Percentiles rank a stretch among this genome's conserved stretches.
Conservation (phyloP, 2,113 vertebrate genomes). For the Pogonocichla stellata region DNA sequence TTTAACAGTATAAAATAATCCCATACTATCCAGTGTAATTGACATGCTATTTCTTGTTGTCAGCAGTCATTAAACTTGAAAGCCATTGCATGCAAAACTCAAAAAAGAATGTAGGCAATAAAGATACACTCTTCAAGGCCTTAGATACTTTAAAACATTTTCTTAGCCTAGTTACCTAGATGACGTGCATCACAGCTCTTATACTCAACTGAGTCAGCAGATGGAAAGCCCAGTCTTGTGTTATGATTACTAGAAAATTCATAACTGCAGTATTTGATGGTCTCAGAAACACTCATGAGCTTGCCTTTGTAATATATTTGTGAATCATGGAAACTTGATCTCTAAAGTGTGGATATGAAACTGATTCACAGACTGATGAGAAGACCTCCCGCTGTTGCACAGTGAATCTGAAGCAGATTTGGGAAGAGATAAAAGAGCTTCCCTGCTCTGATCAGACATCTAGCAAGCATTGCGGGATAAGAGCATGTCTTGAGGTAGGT, state of each 20-base stretch:
- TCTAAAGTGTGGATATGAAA: not conserved
- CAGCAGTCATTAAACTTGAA: conserved; percentile 26
- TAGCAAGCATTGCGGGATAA: not conserved
- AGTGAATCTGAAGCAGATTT: not conserved
- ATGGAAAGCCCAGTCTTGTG: not conserved
- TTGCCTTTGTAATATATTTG: not conserved
- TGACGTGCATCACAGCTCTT: not conserved
- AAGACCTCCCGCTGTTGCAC: not conserved
- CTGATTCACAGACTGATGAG: not conserved
- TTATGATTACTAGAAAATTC: not conserved
- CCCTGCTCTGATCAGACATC: fast-evolving
- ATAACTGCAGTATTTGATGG: not conserved
- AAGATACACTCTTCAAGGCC: not conserved
- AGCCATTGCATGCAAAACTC: not conserved
- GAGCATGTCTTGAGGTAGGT: not conserved
- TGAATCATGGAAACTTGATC: not conserved
- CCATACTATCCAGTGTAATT: not conserved
- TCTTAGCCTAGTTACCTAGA: not conserved
- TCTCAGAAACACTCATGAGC: not conserved
- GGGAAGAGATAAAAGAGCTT: not conserved
- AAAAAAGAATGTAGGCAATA: not conserved
- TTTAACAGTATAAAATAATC: not conserved
- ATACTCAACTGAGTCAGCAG: not conserved
- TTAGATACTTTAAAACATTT: not conserved
- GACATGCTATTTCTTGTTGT: not conserved